Percentiles rank a stretch among this genome's conserved stretches.
These are phyloP conservation scores for Florisuga fusca DNA, from an alignment of 2,797 vertebrate species.

Conservation along the genomic window DNA sequence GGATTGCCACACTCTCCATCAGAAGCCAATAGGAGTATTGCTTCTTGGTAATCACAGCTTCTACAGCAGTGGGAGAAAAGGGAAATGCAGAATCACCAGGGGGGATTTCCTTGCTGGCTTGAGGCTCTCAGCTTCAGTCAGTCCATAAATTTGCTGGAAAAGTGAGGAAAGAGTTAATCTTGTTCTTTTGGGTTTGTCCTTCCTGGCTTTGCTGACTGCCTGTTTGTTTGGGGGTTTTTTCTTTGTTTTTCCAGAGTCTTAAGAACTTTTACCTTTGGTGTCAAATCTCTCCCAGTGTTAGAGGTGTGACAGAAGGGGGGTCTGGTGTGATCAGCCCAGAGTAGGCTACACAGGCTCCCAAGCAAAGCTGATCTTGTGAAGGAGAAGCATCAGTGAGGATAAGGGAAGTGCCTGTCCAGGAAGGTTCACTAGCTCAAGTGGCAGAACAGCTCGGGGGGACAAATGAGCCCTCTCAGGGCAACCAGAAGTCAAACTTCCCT, in stretches of 20 bases:
- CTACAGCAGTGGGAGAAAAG: not conserved
- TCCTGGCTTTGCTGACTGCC: not conserved
- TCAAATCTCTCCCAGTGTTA: not conserved
- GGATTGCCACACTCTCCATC: not conserved
- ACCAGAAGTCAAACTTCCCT: not conserved
- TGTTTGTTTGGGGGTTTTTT: not conserved
- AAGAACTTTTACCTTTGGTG: not conserved
- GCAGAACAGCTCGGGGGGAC: not conserved
- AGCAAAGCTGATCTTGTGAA: not conserved
- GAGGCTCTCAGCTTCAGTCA: not conserved
- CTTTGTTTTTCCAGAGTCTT: not conserved
- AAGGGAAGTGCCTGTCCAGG: not conserved
- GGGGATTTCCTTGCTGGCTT: not conserved
- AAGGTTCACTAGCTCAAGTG: not conserved
- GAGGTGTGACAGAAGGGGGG: fast-evolving
- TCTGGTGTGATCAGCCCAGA: not conserved
- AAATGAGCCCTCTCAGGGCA: not conserved
- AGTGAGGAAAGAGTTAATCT: not conserved
- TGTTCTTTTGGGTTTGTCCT: not conserved
- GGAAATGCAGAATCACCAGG: not conserved
- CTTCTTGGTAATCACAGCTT: not conserved
- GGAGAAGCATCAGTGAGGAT: not conserved
- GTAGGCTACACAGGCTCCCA: not conserved
- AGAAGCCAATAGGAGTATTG: not conserved
- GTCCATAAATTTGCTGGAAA: not conserved